Base-by-base conservation (phyloP, 2,888 invertebrate species). In the Scaptomyza cyrtandrae region DNA sequence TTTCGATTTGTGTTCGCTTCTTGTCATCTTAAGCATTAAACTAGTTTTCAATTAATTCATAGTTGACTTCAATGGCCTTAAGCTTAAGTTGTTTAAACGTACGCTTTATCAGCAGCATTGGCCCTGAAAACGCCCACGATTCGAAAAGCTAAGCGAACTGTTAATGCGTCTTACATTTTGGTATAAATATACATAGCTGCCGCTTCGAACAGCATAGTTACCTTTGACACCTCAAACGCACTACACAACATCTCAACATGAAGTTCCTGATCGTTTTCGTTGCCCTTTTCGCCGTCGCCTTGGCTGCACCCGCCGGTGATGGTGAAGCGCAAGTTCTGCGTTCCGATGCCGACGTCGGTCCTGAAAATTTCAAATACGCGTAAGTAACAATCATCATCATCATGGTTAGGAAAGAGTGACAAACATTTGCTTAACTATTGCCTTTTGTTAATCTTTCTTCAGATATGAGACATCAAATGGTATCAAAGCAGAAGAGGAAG, bases 291-390 rank as follows among this genome's bases (percentile, higher is more conserved):
- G 89, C 85, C 41, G 27, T 85, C n/a, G 79, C 77, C 2, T 14
- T 86, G 43, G 89, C 89, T 35, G 80, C 75, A 0, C 63, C 71
- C 10, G 0, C 3, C 0, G 65, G 75, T 0, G 78, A 31, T 31
- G 31, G 56, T 0, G 10, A 52, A 0, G 53, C 27, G 6, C 0
- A 35, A 5, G 29, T 63, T 29, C 0, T 82, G 2, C 43, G 50
- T 0, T 19, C 0, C 0, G 44, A 63, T 1, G 2, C 1, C 24
- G 44, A 44, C 0, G 13, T 58, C 67, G 44, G 44, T 0, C 48
- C 69, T 9, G 72, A 93, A 50, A 94, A 93, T 27, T 94, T 93
- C 90, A 93, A 90, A 49, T 94, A 93, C 10, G 0, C 0, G 74
- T 74, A 69, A 64, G 33, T 55, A 29, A n/a, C n/a, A n/a, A 9